Evolutionary conservation across 2,888 invertebrate species (phyloP), one percentile per base, ranked within the genome.

Genomic region (Oithona nana): DNA sequence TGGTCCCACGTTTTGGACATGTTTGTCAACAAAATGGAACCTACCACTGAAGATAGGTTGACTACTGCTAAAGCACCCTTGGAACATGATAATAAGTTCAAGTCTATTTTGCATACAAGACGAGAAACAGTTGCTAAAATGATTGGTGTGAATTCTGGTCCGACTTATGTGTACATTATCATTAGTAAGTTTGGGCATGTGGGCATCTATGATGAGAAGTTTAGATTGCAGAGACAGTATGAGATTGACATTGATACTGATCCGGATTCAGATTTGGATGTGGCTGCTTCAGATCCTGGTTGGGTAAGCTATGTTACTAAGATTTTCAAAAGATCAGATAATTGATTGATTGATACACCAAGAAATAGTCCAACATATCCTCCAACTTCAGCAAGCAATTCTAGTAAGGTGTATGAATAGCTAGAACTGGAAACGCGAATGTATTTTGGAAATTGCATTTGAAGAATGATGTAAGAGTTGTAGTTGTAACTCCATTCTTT

Each of bases 181-280:
- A 28, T 54, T 13, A 62, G 62, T 48, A 62, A 62, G 48, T 54
- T 29, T 48, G 62, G 62, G 26, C 29, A 54, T 6, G 54, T 54
- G 4, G 62, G 62, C 16, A 54, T 62, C 8, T 62, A 62, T 26
- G 62, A 62, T 39, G 62, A 62, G 4, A 56, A 56, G 28, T 52
- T 51, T 26, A 16, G 62, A 22, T 39, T 62, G 20, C 62, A 62
- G 48, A 29, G 54, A 28, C 39, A 56, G 20, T 62, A 62, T 48
- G 54, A 62, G 22, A 62, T 62, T 26, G 62, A 62, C 29, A 62
- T 62, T 56, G 62, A 62, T 26, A 62, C 54, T n/a, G 62, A 62
- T 56, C 62, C 62, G 3, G 48, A 62, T 48, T 55, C 62, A 1
- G 56, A 62, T 24, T 31, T 62, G 4, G 31, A 54, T n/a, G 62